Conservation (phyloP, 2,888 invertebrate species). For the Tetragonula carbonaria region DNA sequence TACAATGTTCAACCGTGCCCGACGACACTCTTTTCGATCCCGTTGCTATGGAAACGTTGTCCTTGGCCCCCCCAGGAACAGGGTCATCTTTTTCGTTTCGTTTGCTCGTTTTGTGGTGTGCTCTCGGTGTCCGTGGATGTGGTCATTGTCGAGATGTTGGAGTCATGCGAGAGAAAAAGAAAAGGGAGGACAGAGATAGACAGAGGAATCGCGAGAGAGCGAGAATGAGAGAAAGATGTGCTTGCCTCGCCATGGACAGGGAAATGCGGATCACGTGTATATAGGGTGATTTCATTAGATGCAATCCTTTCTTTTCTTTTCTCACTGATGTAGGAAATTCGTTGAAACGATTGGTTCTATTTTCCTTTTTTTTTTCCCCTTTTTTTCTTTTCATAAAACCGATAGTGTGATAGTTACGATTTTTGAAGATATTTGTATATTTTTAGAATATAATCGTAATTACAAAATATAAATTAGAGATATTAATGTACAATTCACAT, state of each 20-base stretch:
- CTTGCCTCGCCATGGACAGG: slow-evolving; percentile 3
- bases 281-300: slow-evolving; percentile 3
- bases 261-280: slow-evolving; percentile 17
- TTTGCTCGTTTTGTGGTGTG: slow-evolving; percentile 42
- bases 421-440: no score
- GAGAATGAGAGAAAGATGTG: background rate
- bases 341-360: background rate
- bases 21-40: slow-evolving; percentile 62
- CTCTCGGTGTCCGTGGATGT: slow-evolving; percentile 30
- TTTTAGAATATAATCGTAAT: no score
- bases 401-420: no score
- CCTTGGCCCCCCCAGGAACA: slow-evolving; percentile 60
- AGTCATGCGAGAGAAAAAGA: slow-evolving; percentile 11
- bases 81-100: slow-evolving; percentile 54
- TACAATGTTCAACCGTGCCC: slow-evolving; percentile 67
- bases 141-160: slow-evolving; percentile 53
- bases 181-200: background rate
- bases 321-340: background rate
- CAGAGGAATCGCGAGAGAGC: no score
- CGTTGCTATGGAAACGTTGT: slow-evolving; percentile 66
- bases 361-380: background rate
- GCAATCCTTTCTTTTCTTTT: background rate
- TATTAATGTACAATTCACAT: no score
- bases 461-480: no score
- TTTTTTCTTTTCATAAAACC: no score